A percentile compares a stretch with the other conserved stretches of the same genome.
Conservation (phyloP, 2,113 vertebrate genomes). For the Corydoras sp. region DNA sequence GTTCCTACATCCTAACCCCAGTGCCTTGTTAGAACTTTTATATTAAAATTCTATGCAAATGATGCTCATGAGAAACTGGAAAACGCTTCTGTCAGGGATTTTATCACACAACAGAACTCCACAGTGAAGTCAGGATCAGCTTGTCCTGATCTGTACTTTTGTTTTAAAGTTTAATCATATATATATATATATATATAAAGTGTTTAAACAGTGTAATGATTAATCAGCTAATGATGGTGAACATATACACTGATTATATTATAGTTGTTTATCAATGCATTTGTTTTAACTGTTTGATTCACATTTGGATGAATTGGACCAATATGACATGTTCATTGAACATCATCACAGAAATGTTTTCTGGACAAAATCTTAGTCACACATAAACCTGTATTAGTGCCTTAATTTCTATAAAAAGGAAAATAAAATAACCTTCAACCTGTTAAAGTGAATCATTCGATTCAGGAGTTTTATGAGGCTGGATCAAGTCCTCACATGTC, state of each 20-base stretch:
- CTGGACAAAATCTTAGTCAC: no score
- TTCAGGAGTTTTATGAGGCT: no score
- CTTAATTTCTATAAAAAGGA: no score
- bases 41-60: constrained; percentile 13
- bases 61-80: constrained; percentile 46
- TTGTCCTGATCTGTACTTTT: no score
- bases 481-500: no score
- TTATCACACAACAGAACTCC: neutral
- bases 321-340: neutral
- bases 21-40: constrained; percentile 39
- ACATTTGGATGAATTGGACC: constrained; percentile 15
- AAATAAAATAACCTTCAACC: no score
- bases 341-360: no score
- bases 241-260: neutral
- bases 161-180: neutral
- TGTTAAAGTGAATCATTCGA: no score
- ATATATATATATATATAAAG: no score
- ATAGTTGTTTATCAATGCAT: neutral
- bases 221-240: neutral
- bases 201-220: neutral
- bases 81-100: constrained; percentile 46
- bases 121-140: neutral
- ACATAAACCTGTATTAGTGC: no score
- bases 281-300: no score
- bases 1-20: constrained; percentile 18